Evolutionary conservation across 2,888 invertebrate species (phyloP).

Genomic region (Slavum lentiscoides): DNA sequence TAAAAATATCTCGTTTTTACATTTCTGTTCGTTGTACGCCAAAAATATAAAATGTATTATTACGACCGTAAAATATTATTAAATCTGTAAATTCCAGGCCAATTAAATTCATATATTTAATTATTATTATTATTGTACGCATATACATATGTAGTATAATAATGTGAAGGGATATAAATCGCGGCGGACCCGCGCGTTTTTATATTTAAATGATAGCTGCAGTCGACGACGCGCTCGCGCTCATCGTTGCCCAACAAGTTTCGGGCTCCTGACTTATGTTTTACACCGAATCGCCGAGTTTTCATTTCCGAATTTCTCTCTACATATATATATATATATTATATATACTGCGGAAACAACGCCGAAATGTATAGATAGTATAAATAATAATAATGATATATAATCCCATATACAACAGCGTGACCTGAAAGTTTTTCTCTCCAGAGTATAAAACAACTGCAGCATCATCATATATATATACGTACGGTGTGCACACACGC

Average conservation of each 20-base stretch:
- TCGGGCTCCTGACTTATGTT: slow-evolving; percentile 44
- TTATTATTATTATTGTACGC: no score
- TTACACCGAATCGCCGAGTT: slow-evolving; percentile 34
- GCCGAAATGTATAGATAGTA: slow-evolving; percentile 14
- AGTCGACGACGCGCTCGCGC: slow-evolving; percentile 1
- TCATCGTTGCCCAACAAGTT: not conserved
- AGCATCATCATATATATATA: not conserved
- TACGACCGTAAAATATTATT: no score
- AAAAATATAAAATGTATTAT: no score
- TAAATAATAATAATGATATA: slow-evolving; percentile 38
- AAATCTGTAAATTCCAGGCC: no score
- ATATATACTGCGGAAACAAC: slow-evolving; percentile 24
- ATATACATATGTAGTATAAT: no score
- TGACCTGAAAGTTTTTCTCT: slow-evolving; percentile 44
- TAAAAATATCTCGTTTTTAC: no score
- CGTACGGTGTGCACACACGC: not conserved
- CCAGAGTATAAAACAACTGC: slow-evolving; percentile 12
- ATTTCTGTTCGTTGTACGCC: no score
- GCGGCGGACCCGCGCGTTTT: not conserved
- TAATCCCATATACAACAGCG: slow-evolving; percentile 2
- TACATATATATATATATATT: no score
- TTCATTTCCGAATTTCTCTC: slow-evolving; percentile 36
- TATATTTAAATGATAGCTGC: slow-evolving; percentile 39
- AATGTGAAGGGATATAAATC: no score
- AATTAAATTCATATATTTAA: no score